Base-by-base conservation (phyloP, 2,888 invertebrate species). In the Molorchus minor region DNA sequence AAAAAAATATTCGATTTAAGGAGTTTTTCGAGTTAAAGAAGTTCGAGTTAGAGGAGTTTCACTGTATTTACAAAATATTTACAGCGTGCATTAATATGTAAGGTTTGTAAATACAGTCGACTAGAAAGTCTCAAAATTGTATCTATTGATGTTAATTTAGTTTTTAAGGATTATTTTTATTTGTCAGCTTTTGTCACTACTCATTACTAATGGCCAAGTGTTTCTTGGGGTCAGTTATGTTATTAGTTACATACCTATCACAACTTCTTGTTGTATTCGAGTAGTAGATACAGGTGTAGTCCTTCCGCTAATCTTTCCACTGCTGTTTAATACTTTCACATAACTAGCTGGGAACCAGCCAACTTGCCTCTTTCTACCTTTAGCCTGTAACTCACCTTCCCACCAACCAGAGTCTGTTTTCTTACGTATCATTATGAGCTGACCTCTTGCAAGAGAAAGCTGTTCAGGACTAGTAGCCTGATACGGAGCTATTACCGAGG, bases 301-400 rank as follows among this genome's bases (percentile, higher is more conserved):
- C 30, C 91, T 82, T 0, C 90, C 90, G 10, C 89, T 90, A 4
- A 86, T 85, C 10, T 88, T 84, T 0, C 90, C 90, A 0, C 88
- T 86, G 8, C 88, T 86, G 57, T 89, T 86, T 15, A 90, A 79
- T 29, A 87, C 85, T 84, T 97, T 97, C 5, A 98, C 96, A 77
- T 98, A 99, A 61, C 94, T 95, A 19, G 98, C 98, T 0, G 99
- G 99, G 83, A 99, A 99, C 99, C 99, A 99, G 1, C 99, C 99
- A 29, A 96, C 89, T 81, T 96, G 95, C 29, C 94, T 83, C 77
- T 93, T 93, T 71, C 94, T 88, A 0, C 97, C 96, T 75, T 90
- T 90, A 1, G 88, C 96, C 83, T 97, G 97, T 38, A 98, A 82
- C 81, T 99, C 98, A 1, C 99, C 99, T 83, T 99, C 98, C 98